Evolutionary conservation across 2,888 invertebrate genomes (phyloP).

Genomic region (Hypomecis punctinalis): DNA sequence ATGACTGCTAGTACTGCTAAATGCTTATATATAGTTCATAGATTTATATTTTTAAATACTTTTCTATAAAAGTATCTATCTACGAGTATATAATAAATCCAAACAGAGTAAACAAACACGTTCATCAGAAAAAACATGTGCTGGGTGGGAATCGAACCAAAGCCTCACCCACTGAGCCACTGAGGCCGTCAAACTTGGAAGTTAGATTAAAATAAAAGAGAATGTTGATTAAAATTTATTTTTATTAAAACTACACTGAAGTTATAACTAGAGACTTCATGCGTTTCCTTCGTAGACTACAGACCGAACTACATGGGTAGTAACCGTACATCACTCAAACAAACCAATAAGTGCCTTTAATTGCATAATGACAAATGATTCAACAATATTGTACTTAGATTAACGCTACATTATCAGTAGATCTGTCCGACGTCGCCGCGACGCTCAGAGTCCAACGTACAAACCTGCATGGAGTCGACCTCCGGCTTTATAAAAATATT

Average conservation of each 20-base stretch:
- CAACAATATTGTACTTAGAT: constrained; percentile 83
- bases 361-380: constrained; percentile 70
- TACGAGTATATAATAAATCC: too few species aligned
- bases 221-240: constrained; percentile 70
- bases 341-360: constrained; percentile 71
- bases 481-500: constrained; percentile 73
- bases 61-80: too few species aligned
- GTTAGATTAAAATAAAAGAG: constrained; percentile 44
- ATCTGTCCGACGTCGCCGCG: constrained; percentile 2
- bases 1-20: too few species aligned
- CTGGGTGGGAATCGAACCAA: too few species aligned
- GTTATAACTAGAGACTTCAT: constrained; percentile 71
- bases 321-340: constrained; percentile 74
- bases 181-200: too few species aligned
- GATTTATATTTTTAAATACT: too few species aligned
- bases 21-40: too few species aligned
- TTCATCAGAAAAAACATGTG: too few species aligned
- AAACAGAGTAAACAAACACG: too few species aligned
- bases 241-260: constrained; percentile 81
- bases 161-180: too few species aligned
- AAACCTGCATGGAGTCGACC: constrained; percentile 58
- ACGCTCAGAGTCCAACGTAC: constrained; percentile 45
- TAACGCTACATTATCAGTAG: constrained; percentile 69
- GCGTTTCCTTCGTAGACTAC: constrained; percentile 57
- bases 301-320: constrained; percentile 65